These are phyloP conservation scores for Iselma pallidipennis DNA, from an alignment of 2,888 invertebrate genomes.

Conservation along the genomic window DNA sequence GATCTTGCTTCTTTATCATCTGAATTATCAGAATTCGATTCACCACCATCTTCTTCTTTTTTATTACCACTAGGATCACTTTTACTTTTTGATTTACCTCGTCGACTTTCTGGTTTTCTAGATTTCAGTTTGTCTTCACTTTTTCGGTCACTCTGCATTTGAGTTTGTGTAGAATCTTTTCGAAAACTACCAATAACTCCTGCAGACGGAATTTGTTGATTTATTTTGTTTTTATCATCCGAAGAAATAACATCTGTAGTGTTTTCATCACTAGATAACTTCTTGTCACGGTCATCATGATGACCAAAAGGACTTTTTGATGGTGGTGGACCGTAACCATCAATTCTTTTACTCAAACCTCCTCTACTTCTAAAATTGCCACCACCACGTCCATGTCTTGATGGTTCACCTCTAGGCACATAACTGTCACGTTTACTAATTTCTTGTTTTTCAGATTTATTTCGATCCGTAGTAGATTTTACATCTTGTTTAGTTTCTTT, in stretches of 20 bases:
- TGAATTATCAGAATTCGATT: constrained; percentile 83
- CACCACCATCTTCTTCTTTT: constrained; percentile 60
- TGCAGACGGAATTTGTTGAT: constrained; percentile 68
- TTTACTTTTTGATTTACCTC: constrained; percentile 49
- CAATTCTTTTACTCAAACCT: constrained; percentile 65
- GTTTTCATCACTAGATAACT: constrained; percentile 37
- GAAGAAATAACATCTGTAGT: constrained; percentile 36
- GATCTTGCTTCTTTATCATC: constrained; percentile 59
- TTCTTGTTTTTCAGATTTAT: constrained; percentile 47
- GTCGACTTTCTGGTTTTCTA: constrained; percentile 48
- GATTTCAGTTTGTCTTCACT: constrained; percentile 30
- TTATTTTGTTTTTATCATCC: constrained; percentile 70
- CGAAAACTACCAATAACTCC: constrained; percentile 60
- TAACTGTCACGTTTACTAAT: constrained; percentile 68
- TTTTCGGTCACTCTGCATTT: constrained; percentile 21
- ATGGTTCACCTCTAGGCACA: constrained; percentile 87
- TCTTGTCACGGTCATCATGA: constrained; percentile 51
- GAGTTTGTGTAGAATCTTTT: constrained; percentile 27
- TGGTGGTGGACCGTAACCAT: constrained; percentile 80
- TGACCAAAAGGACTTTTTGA: constrained; percentile 75
- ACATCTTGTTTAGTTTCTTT: constrained; percentile 42
- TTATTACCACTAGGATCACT: constrained; percentile 45
- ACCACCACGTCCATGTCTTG: constrained; percentile 79
- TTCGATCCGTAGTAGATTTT: constrained; percentile 36
- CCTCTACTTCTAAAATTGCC: constrained; percentile 49